Conservation (phyloP, 2,113 vertebrate species). For the Numenius arquata region DNA sequence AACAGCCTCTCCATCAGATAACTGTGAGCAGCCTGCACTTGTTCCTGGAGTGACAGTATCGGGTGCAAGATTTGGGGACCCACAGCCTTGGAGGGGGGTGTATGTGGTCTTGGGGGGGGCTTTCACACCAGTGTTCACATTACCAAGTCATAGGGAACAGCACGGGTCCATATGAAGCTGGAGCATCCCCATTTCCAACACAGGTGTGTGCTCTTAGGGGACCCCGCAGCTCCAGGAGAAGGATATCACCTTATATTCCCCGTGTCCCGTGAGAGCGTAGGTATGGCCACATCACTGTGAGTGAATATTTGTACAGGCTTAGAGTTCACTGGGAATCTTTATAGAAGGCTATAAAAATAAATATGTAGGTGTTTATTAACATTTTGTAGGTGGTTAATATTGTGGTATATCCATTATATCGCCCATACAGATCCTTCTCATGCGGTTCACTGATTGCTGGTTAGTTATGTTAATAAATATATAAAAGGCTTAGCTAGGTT, state of each 20-base stretch:
- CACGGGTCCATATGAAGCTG: neutral
- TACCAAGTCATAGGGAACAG: too few species aligned
- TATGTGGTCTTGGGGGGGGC: neutral
- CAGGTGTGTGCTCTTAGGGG: neutral
- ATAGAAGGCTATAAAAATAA: neutral
- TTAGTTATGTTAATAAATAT: neutral
- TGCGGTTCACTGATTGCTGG: neutral
- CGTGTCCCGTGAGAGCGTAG: neutral
- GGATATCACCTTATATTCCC: neutral
- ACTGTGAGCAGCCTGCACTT: neutral
- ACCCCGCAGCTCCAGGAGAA: neutral
- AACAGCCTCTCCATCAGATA: neutral
- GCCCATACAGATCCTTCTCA: neutral
- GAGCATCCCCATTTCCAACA: neutral
- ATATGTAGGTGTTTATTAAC: neutral
- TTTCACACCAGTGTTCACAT: neutral
- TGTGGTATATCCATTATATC: neutral
- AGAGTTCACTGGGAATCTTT: neutral
- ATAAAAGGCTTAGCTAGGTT: neutral
- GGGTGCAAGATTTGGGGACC: rapidly evolving
- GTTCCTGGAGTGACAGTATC: neutral
- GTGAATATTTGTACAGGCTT: neutral
- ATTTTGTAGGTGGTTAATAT: neutral
- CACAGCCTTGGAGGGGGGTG: neutral
- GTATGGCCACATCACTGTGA: neutral